phyloP scores from a whole-genome alignment of 2,797 vertebrate species.

The Odontamblyopus lacepedii region DNA sequence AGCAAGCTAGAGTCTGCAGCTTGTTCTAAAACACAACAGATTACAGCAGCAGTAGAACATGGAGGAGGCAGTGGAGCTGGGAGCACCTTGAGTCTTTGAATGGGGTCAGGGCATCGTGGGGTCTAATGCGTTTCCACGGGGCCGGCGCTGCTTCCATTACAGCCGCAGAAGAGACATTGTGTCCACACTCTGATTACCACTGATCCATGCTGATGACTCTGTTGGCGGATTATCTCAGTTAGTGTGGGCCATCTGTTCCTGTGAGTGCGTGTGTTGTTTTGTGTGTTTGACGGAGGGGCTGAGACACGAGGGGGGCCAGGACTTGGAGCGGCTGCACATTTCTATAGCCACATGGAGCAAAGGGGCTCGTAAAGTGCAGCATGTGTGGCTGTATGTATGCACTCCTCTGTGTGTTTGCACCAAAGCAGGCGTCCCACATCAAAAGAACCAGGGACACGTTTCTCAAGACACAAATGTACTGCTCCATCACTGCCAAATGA shows the following conservation, averaged over 20 bases:
- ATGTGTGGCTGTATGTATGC: constrained; percentile 12
- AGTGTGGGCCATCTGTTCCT: constrained; percentile 90
- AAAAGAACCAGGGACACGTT: not conserved
- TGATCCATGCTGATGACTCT: constrained; percentile 90
- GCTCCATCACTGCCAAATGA: not conserved
- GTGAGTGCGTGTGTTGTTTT: constrained; percentile 57
- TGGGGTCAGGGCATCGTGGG: constrained; percentile 75
- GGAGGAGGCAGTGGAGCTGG: constrained; percentile 50
- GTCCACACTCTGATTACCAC: constrained; percentile 86
- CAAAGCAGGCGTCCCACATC: not conserved
- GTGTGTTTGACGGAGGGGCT: constrained; percentile 49
- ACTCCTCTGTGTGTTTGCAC: constrained; percentile 21
- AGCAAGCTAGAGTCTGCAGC: constrained; percentile 42
- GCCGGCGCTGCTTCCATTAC: constrained; percentile 75
- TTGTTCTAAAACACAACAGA: constrained; percentile 52
- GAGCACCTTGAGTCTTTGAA: constrained; percentile 75
- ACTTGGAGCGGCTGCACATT: constrained; percentile 44
- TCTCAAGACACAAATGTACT: not conserved
- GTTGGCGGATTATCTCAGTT: constrained; percentile 88
- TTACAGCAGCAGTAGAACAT: constrained; percentile 44
- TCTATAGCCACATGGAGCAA: constrained; percentile 34
- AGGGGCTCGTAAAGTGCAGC: constrained; percentile 43
- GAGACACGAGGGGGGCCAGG: constrained; percentile 60
- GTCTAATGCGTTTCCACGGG: constrained; percentile 76
- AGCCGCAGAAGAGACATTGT: constrained; percentile 77